Percentiles rank a stretch among this genome's conserved stretches.
These are phyloP conservation scores for Aphelocoma californica DNA, from an alignment of 2,797 vertebrate genomes.

Conservation along the genomic window DNA sequence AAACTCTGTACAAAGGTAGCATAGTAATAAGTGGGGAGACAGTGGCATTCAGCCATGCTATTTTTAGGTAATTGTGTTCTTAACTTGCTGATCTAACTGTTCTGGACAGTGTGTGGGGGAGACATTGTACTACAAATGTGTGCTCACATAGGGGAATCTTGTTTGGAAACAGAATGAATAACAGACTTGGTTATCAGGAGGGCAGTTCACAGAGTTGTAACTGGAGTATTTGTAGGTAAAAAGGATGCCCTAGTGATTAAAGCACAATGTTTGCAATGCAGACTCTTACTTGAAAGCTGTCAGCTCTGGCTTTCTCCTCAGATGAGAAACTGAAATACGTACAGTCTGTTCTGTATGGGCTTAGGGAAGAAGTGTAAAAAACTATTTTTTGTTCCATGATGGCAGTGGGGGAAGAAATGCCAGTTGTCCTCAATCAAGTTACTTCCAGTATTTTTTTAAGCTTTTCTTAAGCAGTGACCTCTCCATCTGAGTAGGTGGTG, in stretches of 20 bases:
- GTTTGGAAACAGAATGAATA: not conserved
- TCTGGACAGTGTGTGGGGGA: constrained; percentile 36
- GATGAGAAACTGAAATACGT: constrained; percentile 21
- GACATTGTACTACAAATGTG: constrained; percentile 8
- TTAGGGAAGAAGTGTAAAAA: constrained; percentile 24
- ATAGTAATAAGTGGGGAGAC: constrained; percentile 17
- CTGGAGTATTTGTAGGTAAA: not conserved
- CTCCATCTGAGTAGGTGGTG: not conserved
- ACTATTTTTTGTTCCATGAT: not conserved
- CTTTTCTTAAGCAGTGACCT: not conserved
- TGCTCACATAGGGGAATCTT: not conserved
- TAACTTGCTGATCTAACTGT: constrained; percentile 60
- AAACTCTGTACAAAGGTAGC: constrained; percentile 46
- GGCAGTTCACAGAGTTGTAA: not conserved
- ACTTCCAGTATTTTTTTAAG: not conserved
- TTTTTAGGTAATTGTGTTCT: constrained; percentile 50
- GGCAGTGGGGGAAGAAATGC: not conserved
- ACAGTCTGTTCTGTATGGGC: constrained; percentile 31
- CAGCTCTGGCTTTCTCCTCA: not conserved
- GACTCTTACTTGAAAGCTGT: constrained; percentile 1
- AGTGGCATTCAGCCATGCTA: constrained; percentile 26
- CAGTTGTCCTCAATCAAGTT: constrained; percentile 36
- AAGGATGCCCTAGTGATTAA: constrained; percentile 6
- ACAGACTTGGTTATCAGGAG: not conserved
- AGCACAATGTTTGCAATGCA: not conserved